These are phyloP conservation scores for Prochilodus magdalenae DNA, from an alignment of 2,113 vertebrate genomes.

Conservation along the genomic window DNA sequence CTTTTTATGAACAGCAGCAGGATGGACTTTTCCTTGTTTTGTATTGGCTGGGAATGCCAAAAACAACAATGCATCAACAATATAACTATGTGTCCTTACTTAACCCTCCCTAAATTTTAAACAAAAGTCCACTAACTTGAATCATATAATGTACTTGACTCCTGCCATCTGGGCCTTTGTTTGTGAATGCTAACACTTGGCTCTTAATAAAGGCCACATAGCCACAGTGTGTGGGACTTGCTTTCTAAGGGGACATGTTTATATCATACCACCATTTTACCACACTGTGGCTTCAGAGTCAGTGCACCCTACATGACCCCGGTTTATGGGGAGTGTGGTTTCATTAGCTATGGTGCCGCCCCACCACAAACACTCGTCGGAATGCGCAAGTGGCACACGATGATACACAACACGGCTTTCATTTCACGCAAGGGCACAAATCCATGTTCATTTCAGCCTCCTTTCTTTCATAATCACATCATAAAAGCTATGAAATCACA, in stretches of 20 bases:
- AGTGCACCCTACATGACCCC: constrained; percentile 65
- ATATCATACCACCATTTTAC: constrained; percentile 45
- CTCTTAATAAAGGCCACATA: constrained; percentile 11
- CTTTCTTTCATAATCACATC: constrained; percentile 69
- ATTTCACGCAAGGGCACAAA: constrained; percentile 60
- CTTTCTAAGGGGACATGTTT: background rate
- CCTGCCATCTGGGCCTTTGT: constrained; percentile 12
- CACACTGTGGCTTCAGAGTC: constrained; percentile 72
- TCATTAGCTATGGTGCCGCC: constrained; percentile 61
- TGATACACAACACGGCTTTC: constrained; percentile 50
- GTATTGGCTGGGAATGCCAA: constrained; percentile 7
- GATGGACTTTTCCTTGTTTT: background rate
- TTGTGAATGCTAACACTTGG: background rate
- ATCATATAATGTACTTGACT: background rate
- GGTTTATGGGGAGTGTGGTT: constrained; percentile 75
- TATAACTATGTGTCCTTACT: constrained; percentile 34
- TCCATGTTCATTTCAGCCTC: constrained; percentile 60
- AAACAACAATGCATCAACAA: constrained; percentile 32
- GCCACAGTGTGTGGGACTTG: background rate
- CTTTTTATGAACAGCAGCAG: background rate
- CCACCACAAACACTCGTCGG: constrained; percentile 74
- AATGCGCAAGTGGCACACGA: constrained; percentile 67
- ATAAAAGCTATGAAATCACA: constrained; percentile 69
- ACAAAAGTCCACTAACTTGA: background rate
- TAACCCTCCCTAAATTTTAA: constrained; percentile 15